Base-by-base conservation (phyloP, 2,797 vertebrate species). In the Galaxias olidus region DNA sequence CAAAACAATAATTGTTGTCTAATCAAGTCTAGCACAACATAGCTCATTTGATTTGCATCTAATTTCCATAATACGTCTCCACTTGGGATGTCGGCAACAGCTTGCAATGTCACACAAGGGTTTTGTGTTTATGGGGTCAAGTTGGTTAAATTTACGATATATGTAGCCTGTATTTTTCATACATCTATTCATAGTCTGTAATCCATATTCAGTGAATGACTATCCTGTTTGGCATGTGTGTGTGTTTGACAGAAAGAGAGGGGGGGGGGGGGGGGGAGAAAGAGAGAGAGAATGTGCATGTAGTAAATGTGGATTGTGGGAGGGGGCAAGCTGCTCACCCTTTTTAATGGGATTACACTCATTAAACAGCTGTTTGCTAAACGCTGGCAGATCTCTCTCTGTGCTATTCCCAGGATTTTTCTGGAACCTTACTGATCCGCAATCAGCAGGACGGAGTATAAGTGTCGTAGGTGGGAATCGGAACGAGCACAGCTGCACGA, bases 1-100 rank as follows among this genome's bases (percentile, higher is more conserved):
- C 87, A 86, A 88, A 87, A 88, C 84, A 88, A 90, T 89, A 86
- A 89, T 88, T 90, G 85, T 84, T 76, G 74, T 75, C 74, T 76
- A 88, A 88, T 82, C 64, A 19, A 71, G 75, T 72, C 75, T 73
- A 74, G 68, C 86, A 87, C 83, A 80, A 81, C 73, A 79, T 66
- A n/a, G 41, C 72, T 86, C 75, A 66, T 86, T 86, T 85, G 76
- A 88, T 89, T 88, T 86, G 75, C 84, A 85, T 85, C 75, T 78
- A 73, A 80, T 84, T 84, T 82, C 79, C 76, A 82, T 69, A 74
- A 73, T 30, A 30, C 30, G 65, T 59, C 73, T 59, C 56, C 57
- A 69, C 75, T 82, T 64, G 67, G 74, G 64, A 53, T 75, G 80
- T 82, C 75, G 70, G 82, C 58, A 66, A 75, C 62, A 71, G 66